Evolutionary conservation across 2,888 invertebrate species (phyloP), one percentile per base, ranked within the genome.

Genomic region (Esperia sulphurella): DNA sequence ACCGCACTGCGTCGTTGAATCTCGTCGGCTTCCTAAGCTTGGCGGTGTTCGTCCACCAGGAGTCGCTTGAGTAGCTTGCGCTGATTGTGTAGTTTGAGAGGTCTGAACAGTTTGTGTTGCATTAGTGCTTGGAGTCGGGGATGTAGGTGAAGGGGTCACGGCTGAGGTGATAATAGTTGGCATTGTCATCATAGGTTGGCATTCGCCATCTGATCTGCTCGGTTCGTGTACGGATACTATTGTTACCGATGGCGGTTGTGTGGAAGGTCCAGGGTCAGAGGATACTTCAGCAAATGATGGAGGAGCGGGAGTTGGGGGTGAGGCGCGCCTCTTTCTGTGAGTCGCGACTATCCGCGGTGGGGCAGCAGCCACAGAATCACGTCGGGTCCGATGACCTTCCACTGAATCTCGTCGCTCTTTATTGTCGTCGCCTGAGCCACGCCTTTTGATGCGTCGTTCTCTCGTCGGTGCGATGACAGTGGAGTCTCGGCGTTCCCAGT

Each of bases 1-100:
- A 5, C 94, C 93, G 65, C 96, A 96, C 82, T 96, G 96, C 0
- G 96, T 96, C 1, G 96, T 96, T 0, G 96, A 96, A 69, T 96
- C 96, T 49, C 96, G 90, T 28, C 96, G 88, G 0, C 92, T 92
- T 41, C 91, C 90, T 40, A 92, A 81, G 43, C 82, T 88, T 0
- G 91, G 86, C 5, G 90, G 84, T 12, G 83, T 77, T 35, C 78
- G 73, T 12, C 85, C 86, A 45, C 80, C 68, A 3, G 87, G 76
- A 1, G 81, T 75, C 5, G 57, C 48, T 45, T 55, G 61, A 41
- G 65, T 71, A 13, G 58, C 66, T 60, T 78, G 78, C 42, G 68
- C 65, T 8, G 73, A 65, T 51, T 76, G 72, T 8, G 74, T 67
- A 1, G 68, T 63, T 62, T 77, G 78, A 5, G 67, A 65, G 39